Base-by-base conservation (phyloP, 2,797 vertebrate genomes). In the Sebastes reedi region DNA sequence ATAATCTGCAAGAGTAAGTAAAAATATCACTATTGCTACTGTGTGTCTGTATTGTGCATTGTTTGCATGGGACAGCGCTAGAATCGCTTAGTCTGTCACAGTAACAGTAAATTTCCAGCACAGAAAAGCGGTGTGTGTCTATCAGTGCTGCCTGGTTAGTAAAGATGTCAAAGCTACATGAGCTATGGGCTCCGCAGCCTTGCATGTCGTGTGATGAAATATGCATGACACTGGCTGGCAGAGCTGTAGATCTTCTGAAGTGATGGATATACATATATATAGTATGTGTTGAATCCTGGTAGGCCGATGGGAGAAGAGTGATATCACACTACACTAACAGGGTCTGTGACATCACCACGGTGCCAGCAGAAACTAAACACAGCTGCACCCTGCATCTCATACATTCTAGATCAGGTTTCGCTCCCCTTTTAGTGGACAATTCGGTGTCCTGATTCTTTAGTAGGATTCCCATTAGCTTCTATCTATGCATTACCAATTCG, bases 151-250 rank as follows among this genome's bases (percentile, higher is more conserved):
- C 67, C 80, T 83, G 75, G 80, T 89, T 89, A 81, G 88, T 85
- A 74, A 89, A 87, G 88, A 88, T 86, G 91, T 90, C 88, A 88
- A 62, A 72, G 73, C 68, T 34, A 80, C 85, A 78, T 89, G 84
- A 92, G 82, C 58, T 84, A 81, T 79, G 82, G 52, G 71, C 65
- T 81, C 54, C 76, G 25, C 72, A 72, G 88, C 72, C 69, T 81
- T 79, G 70, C 60, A 74, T 84, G 80, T 75, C 84, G 78, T 91
- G 89, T 88, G 88, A 90, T 94, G 77, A 92, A 94, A 93, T 92
- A 93, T 93, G 88, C 80, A 94, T 90, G 85, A 87, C 79, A 78
- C 58, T 75, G 75, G 52, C n/a, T 54, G 52, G 84, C 72, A 74
- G 84, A 88, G 78, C 83, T 72, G 80, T 86, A 74, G 58, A 77